Conservation (phyloP, 2,113 vertebrate species). For the Hylia prasina region DNA sequence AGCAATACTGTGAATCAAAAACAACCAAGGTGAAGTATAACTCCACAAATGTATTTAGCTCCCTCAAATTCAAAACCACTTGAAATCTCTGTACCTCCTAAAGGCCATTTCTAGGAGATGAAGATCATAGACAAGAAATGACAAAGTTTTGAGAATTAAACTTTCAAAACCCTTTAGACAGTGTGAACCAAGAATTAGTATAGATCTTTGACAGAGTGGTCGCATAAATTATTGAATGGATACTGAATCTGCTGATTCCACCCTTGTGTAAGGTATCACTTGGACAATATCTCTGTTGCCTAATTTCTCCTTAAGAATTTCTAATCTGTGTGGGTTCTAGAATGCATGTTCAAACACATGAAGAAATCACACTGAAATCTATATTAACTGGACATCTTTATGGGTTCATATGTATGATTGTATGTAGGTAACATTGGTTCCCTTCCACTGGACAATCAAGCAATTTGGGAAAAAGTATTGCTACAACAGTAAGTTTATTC, state of each 20-base stretch:
- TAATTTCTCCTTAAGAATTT: background rate
- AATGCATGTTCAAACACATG: background rate
- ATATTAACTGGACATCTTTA: background rate
- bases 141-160: background rate
- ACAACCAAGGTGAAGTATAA: background rate
- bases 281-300: background rate
- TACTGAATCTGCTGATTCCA: background rate
- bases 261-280: background rate
- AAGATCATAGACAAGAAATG: background rate
- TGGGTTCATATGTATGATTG: background rate
- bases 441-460: background rate
- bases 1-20: background rate
- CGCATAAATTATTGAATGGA: background rate
- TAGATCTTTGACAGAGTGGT: background rate
- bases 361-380: background rate
- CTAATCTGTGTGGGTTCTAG: background rate
- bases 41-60: fast-evolving
- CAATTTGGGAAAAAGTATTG: background rate
- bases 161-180: background rate
- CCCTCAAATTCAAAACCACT: background rate
- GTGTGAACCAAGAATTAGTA: background rate
- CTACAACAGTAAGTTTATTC: background rate
- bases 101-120: background rate
- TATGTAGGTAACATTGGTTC: background rate
- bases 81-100: background rate